A percentile compares a stretch with the other conserved stretches of the same genome.
These are phyloP conservation scores for Apaloderma vittatum DNA, from an alignment of 2,113 vertebrate species.

Conservation along the genomic window DNA sequence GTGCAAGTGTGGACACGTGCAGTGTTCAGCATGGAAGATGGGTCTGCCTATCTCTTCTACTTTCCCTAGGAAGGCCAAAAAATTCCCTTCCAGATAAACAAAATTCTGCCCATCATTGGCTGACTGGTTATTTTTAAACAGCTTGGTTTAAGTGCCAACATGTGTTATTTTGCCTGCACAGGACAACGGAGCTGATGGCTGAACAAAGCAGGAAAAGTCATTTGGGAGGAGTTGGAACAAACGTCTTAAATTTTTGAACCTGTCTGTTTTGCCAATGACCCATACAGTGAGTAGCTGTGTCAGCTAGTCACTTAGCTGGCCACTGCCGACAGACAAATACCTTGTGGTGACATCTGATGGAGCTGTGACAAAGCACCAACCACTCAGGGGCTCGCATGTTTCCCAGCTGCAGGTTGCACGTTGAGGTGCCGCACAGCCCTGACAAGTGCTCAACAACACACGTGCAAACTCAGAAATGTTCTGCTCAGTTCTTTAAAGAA, in stretches of 20 bases:
- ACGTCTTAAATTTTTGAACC: constrained; percentile 76
- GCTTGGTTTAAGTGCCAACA: constrained; percentile 30
- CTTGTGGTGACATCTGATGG: constrained; percentile 46
- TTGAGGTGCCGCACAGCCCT: not conserved
- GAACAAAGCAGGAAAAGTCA: constrained; percentile 63
- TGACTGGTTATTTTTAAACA: constrained; percentile 8
- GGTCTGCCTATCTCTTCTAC: not conserved
- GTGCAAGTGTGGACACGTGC: not conserved
- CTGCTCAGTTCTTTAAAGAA: constrained; percentile 32
- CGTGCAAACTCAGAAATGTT: not conserved
- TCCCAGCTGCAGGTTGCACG: not conserved
- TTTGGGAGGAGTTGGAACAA: constrained; percentile 67
- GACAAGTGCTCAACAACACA: not conserved
- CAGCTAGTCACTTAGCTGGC: constrained; percentile 74
- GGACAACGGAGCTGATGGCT: constrained; percentile 30
- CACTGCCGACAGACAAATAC: constrained; percentile 76
- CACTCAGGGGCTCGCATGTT: not conserved
- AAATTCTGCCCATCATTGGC: not conserved
- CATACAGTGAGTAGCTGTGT: constrained; percentile 68
- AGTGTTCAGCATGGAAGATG: not conserved
- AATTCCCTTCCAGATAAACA: not conserved
- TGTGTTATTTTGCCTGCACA: constrained; percentile 36
- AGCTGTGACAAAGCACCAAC: constrained; percentile 30
- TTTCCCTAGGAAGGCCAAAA: not conserved
- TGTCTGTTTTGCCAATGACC: constrained; percentile 81